Evolutionary conservation across 2,888 invertebrate species (phyloP).

Genomic region (Xanthostigma xanthostigma): DNA sequence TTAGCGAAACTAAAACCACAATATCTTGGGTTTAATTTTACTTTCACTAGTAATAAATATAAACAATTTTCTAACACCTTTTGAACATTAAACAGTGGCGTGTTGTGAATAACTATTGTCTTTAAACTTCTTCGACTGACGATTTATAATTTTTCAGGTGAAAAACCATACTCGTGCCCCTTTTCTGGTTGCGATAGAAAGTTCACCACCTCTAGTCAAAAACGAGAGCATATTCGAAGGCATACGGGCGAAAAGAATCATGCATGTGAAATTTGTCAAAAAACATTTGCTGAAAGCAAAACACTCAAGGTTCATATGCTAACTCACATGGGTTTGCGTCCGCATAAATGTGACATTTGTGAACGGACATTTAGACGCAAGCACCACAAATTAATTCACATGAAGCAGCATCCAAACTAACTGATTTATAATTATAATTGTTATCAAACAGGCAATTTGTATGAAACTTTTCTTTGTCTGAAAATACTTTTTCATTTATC

Average conservation of each 20-base stretch:
- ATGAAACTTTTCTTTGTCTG: no score
- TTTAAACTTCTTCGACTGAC: no score
- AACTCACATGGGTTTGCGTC: background rate
- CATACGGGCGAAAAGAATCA: slow-evolving; percentile 1
- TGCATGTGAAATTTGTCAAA: background rate
- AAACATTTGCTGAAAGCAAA: background rate
- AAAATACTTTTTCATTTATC: no score
- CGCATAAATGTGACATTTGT: background rate
- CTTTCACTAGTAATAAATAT: no score
- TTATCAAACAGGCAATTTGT: no score
- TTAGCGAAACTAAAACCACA: no score
- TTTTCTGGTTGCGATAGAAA: background rate
- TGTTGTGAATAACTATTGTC: no score
- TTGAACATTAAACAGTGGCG: no score
- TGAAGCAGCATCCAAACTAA: no score
- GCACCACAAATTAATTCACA: background rate
- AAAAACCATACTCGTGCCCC: slow-evolving; percentile 8
- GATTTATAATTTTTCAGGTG: background rate
- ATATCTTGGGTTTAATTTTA: no score
- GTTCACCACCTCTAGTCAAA: background rate
- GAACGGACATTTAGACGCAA: background rate
- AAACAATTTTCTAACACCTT: no score
- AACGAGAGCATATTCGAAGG: background rate
- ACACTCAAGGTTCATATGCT: background rate
- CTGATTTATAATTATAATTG: no score